Base-by-base conservation (phyloP, 2,113 vertebrate species). In the Danio rerio region DNA sequence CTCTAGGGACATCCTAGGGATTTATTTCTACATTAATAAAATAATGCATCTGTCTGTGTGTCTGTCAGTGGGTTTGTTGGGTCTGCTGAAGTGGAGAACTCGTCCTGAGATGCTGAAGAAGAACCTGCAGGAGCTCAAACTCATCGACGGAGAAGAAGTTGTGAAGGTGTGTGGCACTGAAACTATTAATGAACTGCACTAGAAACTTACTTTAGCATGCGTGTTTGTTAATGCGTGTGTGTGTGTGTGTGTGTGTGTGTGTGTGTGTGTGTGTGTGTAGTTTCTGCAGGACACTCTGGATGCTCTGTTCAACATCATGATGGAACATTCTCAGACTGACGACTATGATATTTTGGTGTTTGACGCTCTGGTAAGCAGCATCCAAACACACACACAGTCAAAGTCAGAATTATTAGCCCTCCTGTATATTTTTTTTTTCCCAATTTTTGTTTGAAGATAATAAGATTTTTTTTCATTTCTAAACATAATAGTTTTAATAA, bases 251-350 rank as follows among this genome's bases (percentile, higher is more conserved):
- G 49, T 84, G 59, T 82, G 31, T 31, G 31, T 31, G 31, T 31
- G 31, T 31, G 31, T 31, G 31, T 31, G 31, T 31, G 21, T 87
- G 49, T 71, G 45, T 78, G 65, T 75, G 2, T 52, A 99, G 97
- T 99, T 99, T 89, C 94, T 99, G 52, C 98, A 98, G 87, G 98
- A 99, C 79, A 99, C 96, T 0, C 90, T 99, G 87, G 97, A 99
- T 11, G 97, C 98, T 43, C 91, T 99, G 80, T 99, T 99, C 92
- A 99, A 97, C 89, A 99, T 99, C 89, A 99, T 99, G 97, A 99
- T 99, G 97, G 97, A 99, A 16, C 95, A 99, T 88, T 98, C 97
- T 73, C 93, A 97, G 73, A 98, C 94, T 7, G 89, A 96, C 12
- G 95, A 96, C 76, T 99, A 99, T 21, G 97, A 99, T 90, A 99